Percentiles rank a stretch among this genome's conserved stretches.
Conservation (phyloP, 2,888 invertebrate genomes). For the Sialis lutaria region DNA sequence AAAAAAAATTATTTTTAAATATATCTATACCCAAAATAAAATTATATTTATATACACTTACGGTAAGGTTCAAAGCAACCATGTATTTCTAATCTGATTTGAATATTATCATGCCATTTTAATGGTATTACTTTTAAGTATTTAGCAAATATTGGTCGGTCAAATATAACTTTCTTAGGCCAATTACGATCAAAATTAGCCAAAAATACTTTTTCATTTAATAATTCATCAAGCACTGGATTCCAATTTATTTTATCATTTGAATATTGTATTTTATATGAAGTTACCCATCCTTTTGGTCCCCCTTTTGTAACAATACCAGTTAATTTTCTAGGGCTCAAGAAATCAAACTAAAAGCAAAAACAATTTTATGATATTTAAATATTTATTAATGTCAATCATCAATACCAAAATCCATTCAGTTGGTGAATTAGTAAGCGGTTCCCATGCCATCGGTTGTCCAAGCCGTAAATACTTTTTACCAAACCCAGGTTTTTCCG, state of each 20-base stretch:
- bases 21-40: neutral
- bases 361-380: conserved; percentile 13
- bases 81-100: conserved; percentile 55
- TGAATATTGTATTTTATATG: conserved; percentile 58
- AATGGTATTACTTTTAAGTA: conserved; percentile 53
- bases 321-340: conserved; percentile 55
- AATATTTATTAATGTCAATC: conserved; percentile 9
- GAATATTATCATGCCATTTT: conserved; percentile 55
- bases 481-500: conserved; percentile 25
- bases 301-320: conserved; percentile 62
- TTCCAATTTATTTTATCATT: conserved; percentile 54
- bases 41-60: conserved; percentile 20
- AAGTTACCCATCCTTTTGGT: conserved; percentile 52
- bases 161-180: conserved; percentile 44
- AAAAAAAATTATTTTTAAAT: neutral
- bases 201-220: conserved; percentile 41
- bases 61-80: conserved; percentile 64
- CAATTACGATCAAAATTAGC: conserved; percentile 53
- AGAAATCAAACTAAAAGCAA: conserved; percentile 50
- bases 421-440: conserved; percentile 44
- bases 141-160: conserved; percentile 52
- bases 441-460: conserved; percentile 41
- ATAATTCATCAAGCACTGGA: conserved; percentile 36
- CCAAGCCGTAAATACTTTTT: conserved; percentile 29
- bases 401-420: conserved; percentile 47